Conservation (phyloP, 2,797 vertebrate species). For the Channa striata region DNA sequence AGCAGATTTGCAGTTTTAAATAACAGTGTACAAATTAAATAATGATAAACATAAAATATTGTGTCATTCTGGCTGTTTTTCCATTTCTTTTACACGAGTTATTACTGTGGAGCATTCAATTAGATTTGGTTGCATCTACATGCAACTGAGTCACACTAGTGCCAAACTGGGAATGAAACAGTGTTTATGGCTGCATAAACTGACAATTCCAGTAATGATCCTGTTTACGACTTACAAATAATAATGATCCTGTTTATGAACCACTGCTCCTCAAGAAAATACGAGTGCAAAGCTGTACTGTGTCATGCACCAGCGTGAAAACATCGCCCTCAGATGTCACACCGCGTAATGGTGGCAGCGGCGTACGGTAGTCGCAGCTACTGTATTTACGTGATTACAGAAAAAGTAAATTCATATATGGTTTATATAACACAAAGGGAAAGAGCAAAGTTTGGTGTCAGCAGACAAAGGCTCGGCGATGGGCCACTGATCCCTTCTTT, state of each 20-base stretch:
- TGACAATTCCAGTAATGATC: conserved; percentile 50
- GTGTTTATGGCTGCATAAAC: conserved; percentile 42
- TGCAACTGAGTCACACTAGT: conserved; percentile 7
- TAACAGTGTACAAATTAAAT: conserved; percentile 9
- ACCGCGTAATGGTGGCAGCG: conserved; percentile 14
- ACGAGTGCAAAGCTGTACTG: conserved; percentile 23
- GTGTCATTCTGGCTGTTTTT: conserved; percentile 2
- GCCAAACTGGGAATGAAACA: conserved; percentile 30
- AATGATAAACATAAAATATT: conserved; percentile 6
- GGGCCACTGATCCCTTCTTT: conserved; percentile 7
- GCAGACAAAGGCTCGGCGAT: conserved; percentile 22
- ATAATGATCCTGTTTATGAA: conserved; percentile 60
- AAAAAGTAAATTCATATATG: conserved; percentile 40
- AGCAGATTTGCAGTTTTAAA: conserved; percentile 20
- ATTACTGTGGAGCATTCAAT: conserved; percentile 12
- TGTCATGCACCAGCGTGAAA: conserved; percentile 17
- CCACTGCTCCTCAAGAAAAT: conserved; percentile 33
- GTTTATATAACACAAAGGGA: conserved; percentile 20
- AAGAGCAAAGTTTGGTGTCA: conserved; percentile 36
- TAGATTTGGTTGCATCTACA: conserved; percentile 37
- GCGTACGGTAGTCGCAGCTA: neutral
- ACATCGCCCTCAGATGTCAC: conserved; percentile 11
- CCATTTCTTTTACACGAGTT: conserved; percentile 4
- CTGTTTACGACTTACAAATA: conserved; percentile 52
- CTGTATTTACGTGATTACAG: conserved; percentile 14